Conservation (phyloP, 2,113 vertebrate species). For the Thermophis baileyi region DNA sequence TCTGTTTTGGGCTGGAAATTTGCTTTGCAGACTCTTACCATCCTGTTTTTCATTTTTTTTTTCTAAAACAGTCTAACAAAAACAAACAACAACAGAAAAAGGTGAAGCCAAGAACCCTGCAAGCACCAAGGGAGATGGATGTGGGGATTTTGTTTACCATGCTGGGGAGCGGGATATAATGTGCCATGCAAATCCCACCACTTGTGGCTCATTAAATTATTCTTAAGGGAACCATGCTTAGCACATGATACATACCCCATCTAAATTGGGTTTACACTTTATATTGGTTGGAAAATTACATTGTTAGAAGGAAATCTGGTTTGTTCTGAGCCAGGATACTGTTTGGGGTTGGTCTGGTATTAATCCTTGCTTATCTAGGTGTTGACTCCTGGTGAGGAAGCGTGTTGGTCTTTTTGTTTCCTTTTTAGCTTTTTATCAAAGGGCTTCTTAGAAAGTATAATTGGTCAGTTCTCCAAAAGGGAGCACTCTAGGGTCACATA, state of each 20-base stretch:
- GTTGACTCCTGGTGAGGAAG: not conserved
- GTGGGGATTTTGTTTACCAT: not conserved
- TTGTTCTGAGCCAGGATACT: not conserved
- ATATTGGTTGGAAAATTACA: not conserved
- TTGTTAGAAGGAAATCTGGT: not conserved
- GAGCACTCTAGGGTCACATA: not conserved
- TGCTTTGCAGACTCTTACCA: not conserved
- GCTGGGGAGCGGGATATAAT: not conserved
- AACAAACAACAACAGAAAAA: not conserved
- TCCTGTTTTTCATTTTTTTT: not conserved
- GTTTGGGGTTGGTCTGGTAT: not conserved
- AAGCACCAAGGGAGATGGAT: not conserved
- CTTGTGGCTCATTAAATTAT: not conserved
- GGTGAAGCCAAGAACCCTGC: not conserved
- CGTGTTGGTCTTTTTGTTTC: not conserved
- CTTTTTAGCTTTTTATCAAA: not conserved
- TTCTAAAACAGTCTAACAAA: not conserved
- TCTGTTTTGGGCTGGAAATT: not conserved
- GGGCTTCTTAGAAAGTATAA: not conserved
- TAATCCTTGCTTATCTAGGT: not conserved
- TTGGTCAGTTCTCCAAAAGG: not conserved
- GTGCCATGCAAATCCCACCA: not conserved
- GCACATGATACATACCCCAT: not conserved
- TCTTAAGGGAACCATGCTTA: not conserved
- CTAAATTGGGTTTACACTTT: not conserved